Base-by-base conservation (phyloP, 2,113 vertebrate genomes). In the Rhodinocichla rosea region DNA sequence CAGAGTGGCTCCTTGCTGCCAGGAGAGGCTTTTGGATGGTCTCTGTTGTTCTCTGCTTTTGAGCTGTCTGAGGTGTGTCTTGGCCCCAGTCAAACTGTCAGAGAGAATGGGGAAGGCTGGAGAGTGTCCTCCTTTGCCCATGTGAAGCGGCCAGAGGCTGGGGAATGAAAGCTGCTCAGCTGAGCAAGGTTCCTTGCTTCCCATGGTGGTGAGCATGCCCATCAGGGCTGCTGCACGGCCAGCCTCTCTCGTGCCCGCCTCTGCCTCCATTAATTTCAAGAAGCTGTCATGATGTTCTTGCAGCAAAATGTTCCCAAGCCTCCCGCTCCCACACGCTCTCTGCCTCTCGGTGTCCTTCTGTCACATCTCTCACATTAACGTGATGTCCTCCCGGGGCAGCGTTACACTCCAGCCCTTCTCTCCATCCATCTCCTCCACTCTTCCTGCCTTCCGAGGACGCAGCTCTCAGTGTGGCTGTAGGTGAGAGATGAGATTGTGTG, bases 231-330 rank as follows among this genome's bases (percentile, higher is more conserved):
- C 68, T 89, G 68, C 11, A 14, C 8, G 1, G 13, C 35, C 81
- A 75, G 86, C 52, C 57, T 60, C 49, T 75, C 83, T 83, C 0
- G 1, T 91, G 82, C 76, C 53, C 0, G 16, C 76, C 44, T 87
- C 87, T 92, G 68, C 70, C 60, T 70, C 74, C 42, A 56, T 96
- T 94, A 75, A 89, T 94, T 95, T 95, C 79, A 56, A 86, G 90
- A 90, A 89, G 59, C 83, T 87, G 82, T 96, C 95, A 94, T 42
- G 39, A 83, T 88, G 80, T 93, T 95, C 94, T 90, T 65, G 47
- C 83, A 80, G 95, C 89, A 90, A 65, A 87, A 90, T 60, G 83
- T 94, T 95, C 86, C 63, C 7, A 22, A 88, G 56, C 64, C 56
- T 86, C 57, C 52, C 6, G 52, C 45, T 93, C 47, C 57, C 2